Conservation (phyloP, 2,113 vertebrate genomes). For the Dipodomys ordii region DNA sequence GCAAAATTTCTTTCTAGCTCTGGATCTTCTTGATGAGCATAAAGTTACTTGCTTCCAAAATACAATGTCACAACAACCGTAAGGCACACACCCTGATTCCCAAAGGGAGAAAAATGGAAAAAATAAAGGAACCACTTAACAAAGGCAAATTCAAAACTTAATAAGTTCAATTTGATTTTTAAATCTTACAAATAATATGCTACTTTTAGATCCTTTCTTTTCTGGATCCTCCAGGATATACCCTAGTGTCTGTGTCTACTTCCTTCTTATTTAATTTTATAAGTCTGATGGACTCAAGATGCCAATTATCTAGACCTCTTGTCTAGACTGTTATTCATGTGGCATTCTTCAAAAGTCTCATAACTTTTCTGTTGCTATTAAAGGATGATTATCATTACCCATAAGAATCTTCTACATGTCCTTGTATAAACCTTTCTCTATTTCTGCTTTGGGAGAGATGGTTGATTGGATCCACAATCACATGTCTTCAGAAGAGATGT, state of each 20-base stretch:
- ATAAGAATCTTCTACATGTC: too few relatives aligned
- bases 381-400: neutral
- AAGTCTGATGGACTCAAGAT: neutral
- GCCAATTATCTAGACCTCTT: too few relatives aligned
- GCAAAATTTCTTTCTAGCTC: neutral
- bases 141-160: neutral
- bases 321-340: too few relatives aligned
- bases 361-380: neutral
- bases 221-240: neutral
- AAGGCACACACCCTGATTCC: neutral
- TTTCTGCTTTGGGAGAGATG: neutral
- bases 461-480: too few relatives aligned
- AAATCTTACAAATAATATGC: neutral
- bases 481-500: neutral
- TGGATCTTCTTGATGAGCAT: neutral
- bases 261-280: neutral
- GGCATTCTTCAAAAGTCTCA: neutral
- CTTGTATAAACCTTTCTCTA: too few relatives aligned
- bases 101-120: neutral
- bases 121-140: too few relatives aligned
- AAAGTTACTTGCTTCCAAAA: neutral
- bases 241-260: too few relatives aligned
- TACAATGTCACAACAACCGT: fast-evolving
- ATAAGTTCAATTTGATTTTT: too few relatives aligned
- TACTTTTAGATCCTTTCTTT: neutral